phyloP scores from a whole-genome alignment of 2,797 vertebrate genomes.

The Muscicapa comitata region DNA sequence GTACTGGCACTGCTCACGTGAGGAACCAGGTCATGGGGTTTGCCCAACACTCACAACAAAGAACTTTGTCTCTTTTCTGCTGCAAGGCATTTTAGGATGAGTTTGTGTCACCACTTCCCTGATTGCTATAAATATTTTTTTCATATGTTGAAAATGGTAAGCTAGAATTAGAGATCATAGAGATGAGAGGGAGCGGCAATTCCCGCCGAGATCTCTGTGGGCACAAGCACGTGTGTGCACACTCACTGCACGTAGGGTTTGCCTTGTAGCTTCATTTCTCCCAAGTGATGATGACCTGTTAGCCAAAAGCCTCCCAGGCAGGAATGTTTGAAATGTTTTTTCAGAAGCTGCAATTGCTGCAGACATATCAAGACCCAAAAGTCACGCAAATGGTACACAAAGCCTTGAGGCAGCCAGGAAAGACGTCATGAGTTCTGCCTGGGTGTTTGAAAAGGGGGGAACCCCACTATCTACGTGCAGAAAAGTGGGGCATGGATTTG shows the following conservation, averaged over 20 bases:
- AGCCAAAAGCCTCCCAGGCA: slow-evolving; percentile 40
- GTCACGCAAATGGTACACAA: slow-evolving; percentile 35
- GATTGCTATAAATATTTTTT: neutral
- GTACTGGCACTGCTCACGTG: rapidly evolving
- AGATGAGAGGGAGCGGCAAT: neutral
- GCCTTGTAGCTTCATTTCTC: neutral
- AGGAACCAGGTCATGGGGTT: neutral
- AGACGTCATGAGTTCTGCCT: neutral
- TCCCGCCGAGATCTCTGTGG: neutral
- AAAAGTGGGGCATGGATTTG: neutral
- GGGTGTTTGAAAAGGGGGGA: neutral
- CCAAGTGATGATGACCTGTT: slow-evolving; percentile 5
- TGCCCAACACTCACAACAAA: neutral
- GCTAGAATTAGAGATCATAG: neutral
- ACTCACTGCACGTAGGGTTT: neutral
- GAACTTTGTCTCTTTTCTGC: neutral
- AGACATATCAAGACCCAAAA: slow-evolving; percentile 40
- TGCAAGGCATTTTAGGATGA: neutral
- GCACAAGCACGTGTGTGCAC: neutral
- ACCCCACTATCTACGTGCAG: neutral
- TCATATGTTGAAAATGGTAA: neutral
- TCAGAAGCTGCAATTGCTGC: slow-evolving; percentile 57
- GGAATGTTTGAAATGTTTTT: slow-evolving; percentile 52
- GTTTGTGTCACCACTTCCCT: neutral
- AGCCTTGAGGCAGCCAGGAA: slow-evolving; percentile 1